Base-by-base conservation (phyloP, 2,888 invertebrate species). In the Oxyteleia sp. region DNA sequence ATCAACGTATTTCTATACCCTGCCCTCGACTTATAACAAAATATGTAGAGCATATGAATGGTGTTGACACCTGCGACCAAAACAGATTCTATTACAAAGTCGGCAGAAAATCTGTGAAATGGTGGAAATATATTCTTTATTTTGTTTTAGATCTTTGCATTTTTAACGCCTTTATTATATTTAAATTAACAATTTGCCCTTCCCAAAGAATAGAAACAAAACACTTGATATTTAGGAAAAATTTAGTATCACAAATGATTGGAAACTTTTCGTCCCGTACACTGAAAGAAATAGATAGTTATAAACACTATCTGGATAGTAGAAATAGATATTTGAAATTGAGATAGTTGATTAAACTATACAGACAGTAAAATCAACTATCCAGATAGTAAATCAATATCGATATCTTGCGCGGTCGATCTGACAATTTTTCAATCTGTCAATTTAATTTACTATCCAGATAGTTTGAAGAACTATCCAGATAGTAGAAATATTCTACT, bases 111-210 rank as follows among this genome's bases (percentile, higher is more conserved):
- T 29, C 7, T 32, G 0, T 11, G 0, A 69, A 45, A 45, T 69
- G 55, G 45, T 74, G 82, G 63, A 83, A 83, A 43, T 68, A 41
- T 13, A 7, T 83, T 11, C 41, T 64, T 5, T 38, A 15, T 41
- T 78, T 69, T 32, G 29, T 76, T 0, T 4, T 82, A 0, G 61
- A 78, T 47, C n/a, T 61, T 41, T 66, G 53, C 13, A 55, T 83
- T 57, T 18, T 55, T n/a, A 79, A 83, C 59, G 61, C 55, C 4
- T 57, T 35, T 23, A 35, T 83, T 4, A n/a, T 78, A 10, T 83
- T 47, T 41, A 51, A 57, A 49, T 32, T 49, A 13, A 45, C 79
- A 10, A 23, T 55, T 20, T 20, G 41, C n/a, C 2, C 7, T 18
- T 23, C 26, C n/a, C 10, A 38, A n/a, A 55, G 20, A 55, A n/a